Percentiles rank a stretch among this genome's conserved stretches.
phyloP scores from a whole-genome alignment of 2,888 invertebrate species.

The Eupithecia subumbrata region DNA sequence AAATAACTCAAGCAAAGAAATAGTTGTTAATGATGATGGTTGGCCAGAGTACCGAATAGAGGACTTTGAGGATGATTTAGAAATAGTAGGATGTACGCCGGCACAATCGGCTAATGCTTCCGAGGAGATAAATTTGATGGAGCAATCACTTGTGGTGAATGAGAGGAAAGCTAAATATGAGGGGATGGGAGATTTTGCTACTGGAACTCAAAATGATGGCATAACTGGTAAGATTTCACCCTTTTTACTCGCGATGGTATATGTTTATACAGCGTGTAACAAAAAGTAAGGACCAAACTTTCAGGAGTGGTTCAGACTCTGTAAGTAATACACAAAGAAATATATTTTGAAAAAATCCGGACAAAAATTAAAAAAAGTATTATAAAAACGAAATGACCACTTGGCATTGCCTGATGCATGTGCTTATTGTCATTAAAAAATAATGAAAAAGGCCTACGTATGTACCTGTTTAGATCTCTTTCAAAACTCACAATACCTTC shows the following conservation, averaged over 20 bases:
- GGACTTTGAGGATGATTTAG: constrained; percentile 72
- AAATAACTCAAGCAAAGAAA: constrained; percentile 54
- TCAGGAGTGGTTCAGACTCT: too few relatives aligned
- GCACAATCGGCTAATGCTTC: constrained; percentile 41
- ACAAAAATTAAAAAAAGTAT: too few relatives aligned
- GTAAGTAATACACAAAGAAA: too few relatives aligned
- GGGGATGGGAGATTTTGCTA: constrained; percentile 83
- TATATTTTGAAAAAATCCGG: too few relatives aligned
- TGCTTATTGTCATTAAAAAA: too few relatives aligned
- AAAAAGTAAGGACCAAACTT: too few relatives aligned
- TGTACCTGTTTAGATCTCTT: too few relatives aligned
- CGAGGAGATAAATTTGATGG: constrained; percentile 62
- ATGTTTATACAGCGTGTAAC: background rate
- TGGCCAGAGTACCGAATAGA: constrained; percentile 82
- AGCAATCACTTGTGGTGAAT: constrained; percentile 55
- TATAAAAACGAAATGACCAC: too few relatives aligned
- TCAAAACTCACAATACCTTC: too few relatives aligned
- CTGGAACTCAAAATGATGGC: constrained; percentile 87
- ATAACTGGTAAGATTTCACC: constrained; percentile 76
- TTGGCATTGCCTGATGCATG: too few relatives aligned
- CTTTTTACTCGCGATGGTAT: background rate
- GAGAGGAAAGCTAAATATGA: constrained; percentile 61
- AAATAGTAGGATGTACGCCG: constrained; percentile 31
- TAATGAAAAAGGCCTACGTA: too few relatives aligned
- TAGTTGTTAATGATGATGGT: constrained; percentile 81